These are phyloP conservation scores for Psophia crepitans DNA, from an alignment of 2,113 vertebrate genomes.

Conservation along the genomic window DNA sequence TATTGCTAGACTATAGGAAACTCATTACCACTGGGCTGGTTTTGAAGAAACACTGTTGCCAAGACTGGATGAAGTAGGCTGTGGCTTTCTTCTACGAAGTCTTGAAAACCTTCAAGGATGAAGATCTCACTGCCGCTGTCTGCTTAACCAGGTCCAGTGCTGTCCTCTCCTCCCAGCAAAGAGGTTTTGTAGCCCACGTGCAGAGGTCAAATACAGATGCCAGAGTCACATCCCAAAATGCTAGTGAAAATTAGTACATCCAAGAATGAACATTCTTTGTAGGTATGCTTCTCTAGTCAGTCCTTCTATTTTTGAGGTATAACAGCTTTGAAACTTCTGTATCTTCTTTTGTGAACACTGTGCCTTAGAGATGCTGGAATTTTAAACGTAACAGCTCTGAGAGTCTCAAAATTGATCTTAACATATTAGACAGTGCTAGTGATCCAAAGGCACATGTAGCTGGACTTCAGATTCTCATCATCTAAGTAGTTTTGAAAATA, in stretches of 20 bases:
- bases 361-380: background rate
- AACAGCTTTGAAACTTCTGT: background rate
- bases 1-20: background rate
- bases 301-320: background rate
- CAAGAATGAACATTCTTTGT: background rate
- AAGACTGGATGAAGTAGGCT: background rate
- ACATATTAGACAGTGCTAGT: background rate
- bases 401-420: background rate
- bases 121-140: background rate
- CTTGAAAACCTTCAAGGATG: background rate
- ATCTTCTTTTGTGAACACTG: background rate
- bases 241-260: background rate
- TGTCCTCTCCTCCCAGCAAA: accelerated
- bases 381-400: background rate
- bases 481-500: background rate
- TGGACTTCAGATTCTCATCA: background rate
- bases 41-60: background rate
- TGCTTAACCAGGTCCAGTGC: background rate
- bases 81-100: background rate
- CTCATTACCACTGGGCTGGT: background rate
- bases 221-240: background rate
- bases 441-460: background rate
- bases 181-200: background rate
- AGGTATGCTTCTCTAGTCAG: background rate
- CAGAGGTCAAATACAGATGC: background rate